These are phyloP conservation scores for Semnornis frantzii DNA, from an alignment of 2,113 vertebrate genomes.

Conservation along the genomic window DNA sequence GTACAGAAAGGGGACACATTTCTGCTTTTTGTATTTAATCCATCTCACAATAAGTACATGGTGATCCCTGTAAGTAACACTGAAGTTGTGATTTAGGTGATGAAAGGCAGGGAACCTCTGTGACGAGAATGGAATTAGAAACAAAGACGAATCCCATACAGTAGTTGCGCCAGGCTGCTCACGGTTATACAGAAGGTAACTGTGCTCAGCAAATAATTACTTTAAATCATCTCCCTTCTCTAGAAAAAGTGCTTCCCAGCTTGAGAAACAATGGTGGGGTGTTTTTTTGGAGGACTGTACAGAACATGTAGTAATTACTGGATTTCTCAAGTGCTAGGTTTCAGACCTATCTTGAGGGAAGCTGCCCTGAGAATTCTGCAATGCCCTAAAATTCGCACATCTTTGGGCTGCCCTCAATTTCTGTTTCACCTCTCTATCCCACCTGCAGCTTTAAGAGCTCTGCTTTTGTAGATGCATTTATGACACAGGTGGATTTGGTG, in stretches of 20 bases:
- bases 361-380: conserved; percentile 9
- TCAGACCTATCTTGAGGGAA: not conserved
- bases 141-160: not conserved
- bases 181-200: conserved; percentile 30
- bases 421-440: not conserved
- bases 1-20: not conserved
- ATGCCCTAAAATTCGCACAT: not conserved
- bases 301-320: not conserved
- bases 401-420: not conserved
- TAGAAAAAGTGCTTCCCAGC: not conserved
- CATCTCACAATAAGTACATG: not conserved
- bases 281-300: not conserved
- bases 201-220: not conserved
- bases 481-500: not conserved
- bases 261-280: not conserved
- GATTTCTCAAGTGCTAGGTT: not conserved
- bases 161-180: not conserved
- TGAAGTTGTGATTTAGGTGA: not conserved
- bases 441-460: not conserved
- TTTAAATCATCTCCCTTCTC: not conserved
- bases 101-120: not conserved
- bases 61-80: not conserved
- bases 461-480: not conserved
- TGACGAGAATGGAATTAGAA: not conserved
- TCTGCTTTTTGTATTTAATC: not conserved